phyloP scores from a whole-genome alignment of 2,888 invertebrate species.

The Trachelus iudaicus region DNA sequence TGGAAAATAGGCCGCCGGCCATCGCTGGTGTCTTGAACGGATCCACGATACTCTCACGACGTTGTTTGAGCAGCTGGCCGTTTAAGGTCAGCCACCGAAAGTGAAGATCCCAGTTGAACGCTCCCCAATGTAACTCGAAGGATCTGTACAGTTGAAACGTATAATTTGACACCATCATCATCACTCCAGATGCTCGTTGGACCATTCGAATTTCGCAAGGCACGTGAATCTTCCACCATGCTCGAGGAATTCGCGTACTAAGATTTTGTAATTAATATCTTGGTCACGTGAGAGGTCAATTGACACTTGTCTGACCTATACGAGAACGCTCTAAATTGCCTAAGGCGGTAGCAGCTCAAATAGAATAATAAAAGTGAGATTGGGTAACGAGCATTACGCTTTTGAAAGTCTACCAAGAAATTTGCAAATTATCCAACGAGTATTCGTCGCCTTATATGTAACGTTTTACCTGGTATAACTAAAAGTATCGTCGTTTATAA shows the following conservation, averaged over 20 bases:
- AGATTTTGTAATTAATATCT: not conserved
- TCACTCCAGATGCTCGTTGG: not conserved
- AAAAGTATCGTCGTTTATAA: conserved; percentile 95
- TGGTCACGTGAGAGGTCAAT: conserved; percentile 4
- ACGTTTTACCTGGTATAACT: conserved; percentile 78
- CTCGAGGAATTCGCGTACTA: not conserved
- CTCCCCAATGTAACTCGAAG: conserved; percentile 97
- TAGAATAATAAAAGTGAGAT: not conserved
- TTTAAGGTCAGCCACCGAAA: conserved; percentile 88
- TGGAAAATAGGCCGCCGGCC: conserved; percentile 95
- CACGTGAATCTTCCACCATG: not conserved
- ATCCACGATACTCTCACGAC: conserved; percentile 74
- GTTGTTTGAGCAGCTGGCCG: conserved; percentile 72
- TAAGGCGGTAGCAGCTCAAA: not conserved
- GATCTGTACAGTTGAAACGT: conserved; percentile 71
- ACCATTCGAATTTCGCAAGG: not conserved
- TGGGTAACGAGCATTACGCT: not conserved
- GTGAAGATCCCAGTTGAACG: conserved; percentile 97
- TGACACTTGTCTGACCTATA: not conserved
- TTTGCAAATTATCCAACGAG: not conserved
- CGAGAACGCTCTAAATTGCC: not conserved
- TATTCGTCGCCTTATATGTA: not conserved
- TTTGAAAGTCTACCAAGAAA: conserved; percentile 2
- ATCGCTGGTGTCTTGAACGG: conserved; percentile 87
- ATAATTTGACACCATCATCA: not conserved